Conservation (phyloP, 2,113 vertebrate genomes). For the Benthochromis sp. region DNA sequence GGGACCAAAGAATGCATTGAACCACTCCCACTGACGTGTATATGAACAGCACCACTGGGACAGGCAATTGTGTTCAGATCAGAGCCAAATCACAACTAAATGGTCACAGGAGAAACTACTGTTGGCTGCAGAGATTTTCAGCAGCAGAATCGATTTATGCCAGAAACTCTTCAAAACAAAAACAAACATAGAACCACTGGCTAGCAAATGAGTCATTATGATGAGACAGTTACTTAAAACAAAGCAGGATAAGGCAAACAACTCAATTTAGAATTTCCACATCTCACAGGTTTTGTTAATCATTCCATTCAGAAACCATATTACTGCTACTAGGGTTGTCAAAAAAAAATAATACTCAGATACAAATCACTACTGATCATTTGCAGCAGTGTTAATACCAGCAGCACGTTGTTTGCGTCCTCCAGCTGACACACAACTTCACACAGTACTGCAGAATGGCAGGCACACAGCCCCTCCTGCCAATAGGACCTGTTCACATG, state of each 20-base stretch:
- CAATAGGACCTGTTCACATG: background rate
- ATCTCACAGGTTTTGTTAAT: background rate
- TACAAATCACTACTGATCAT: background rate
- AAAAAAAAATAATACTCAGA: background rate
- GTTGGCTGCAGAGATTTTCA: background rate
- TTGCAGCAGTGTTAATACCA: background rate
- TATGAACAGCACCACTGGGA: background rate
- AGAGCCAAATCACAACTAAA: background rate
- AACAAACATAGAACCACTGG: background rate
- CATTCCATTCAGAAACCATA: background rate
- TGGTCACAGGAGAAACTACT: background rate
- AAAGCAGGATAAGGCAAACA: background rate
- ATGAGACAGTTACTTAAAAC: background rate
- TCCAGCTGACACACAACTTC: background rate
- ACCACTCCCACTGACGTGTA: background rate
- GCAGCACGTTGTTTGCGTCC: rapidly evolving
- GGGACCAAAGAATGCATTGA: background rate
- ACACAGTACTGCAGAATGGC: background rate
- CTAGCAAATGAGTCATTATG: background rate
- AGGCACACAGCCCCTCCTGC: background rate
- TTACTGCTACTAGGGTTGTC: background rate
- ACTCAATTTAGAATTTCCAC: background rate
- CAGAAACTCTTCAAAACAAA: background rate
- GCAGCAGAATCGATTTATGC: background rate
- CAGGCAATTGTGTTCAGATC: background rate